Base-by-base conservation (phyloP, 2,888 invertebrate genomes). In the Poecilobothrus nobilitatus region DNA sequence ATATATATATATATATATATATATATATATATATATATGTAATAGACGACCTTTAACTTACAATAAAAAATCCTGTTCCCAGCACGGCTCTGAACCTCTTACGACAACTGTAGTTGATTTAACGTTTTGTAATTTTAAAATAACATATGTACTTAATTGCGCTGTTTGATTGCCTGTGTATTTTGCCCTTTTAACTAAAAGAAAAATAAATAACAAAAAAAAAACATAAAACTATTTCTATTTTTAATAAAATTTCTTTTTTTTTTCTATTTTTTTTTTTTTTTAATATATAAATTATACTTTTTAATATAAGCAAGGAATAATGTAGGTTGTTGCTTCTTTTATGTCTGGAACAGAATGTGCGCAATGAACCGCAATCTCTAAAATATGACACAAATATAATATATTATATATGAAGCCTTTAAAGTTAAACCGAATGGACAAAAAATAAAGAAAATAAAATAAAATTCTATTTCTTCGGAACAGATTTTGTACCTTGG, bases 11-110 rank as follows among this genome's bases (percentile, higher is more conserved):
- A 64, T 64, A 21, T 20, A 18, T 6, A 8, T 37, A 10, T 37
- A 64, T 21, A 63, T 8, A n/a, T 12, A 63, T 63, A 63, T 63
- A 12, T 21, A 65, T 33, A 3, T 21, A 65, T 18, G 8, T 66
- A 34, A 37, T 66, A 41, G 12, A n/a, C n/a, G n/a, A n/a, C n/a
- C n/a, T n/a, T n/a, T n/a, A n/a, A 92, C 95, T 94, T 86, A 97
- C 97, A 97, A 97, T 81, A 97, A 89, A 87, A 97, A 97, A 86
- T 97, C 97, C 86, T 97, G 96, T 84, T 97, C 96, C 97, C 97
- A 97, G 83, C 92, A 91, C 81, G 97, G 97, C 84, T 91, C 90
- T 81, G 91, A 89, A 80, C 97, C 97, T 87, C 95, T 95, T 76
- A 97, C 96, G 78, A 95, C 93, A 79, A 95, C 93, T 78, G 97